These are phyloP conservation scores for Epistrophella euchroma DNA, from an alignment of 2,888 invertebrate species.

Conservation along the genomic window DNA sequence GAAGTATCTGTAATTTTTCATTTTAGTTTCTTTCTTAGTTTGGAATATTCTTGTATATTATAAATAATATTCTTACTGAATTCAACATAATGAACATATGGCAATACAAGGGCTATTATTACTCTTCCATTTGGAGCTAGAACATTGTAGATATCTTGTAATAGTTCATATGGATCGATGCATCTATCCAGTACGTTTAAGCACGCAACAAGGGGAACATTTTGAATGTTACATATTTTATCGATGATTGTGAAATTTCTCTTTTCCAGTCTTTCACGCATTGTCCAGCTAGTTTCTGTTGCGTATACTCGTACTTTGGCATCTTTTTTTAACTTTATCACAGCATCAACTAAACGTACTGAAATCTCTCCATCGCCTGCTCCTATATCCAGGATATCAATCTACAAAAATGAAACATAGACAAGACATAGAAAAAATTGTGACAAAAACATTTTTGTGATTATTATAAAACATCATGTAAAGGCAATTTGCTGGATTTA, in stretches of 20 bases:
- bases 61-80: constrained; percentile 86
- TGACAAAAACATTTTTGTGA: too few species aligned
- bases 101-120: constrained; percentile 95
- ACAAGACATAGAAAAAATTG: background rate
- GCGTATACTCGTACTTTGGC: constrained; percentile 90
- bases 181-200: constrained; percentile 97
- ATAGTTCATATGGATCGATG: constrained; percentile 91
- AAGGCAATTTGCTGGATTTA: too few species aligned
- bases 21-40: constrained; percentile 1
- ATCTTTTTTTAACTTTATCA: constrained; percentile 87
- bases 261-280: constrained; percentile 91
- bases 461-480: too few species aligned
- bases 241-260: constrained; percentile 84
- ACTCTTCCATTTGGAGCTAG: constrained; percentile 90
- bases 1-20: constrained; percentile 85
- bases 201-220: constrained; percentile 85
- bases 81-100: constrained; percentile 97
- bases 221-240: constrained; percentile 80
- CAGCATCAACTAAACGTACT: constrained; percentile 88
- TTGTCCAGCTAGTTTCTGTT: constrained; percentile 95
- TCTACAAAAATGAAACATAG: constrained; percentile 77
- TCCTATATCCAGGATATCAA: constrained; percentile 92
- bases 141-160: constrained; percentile 89
- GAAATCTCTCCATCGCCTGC: constrained; percentile 99
- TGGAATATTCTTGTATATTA: background rate